Evolutionary conservation across 2,113 vertebrate genomes (phyloP).

Genomic region (Procavia capensis): DNA sequence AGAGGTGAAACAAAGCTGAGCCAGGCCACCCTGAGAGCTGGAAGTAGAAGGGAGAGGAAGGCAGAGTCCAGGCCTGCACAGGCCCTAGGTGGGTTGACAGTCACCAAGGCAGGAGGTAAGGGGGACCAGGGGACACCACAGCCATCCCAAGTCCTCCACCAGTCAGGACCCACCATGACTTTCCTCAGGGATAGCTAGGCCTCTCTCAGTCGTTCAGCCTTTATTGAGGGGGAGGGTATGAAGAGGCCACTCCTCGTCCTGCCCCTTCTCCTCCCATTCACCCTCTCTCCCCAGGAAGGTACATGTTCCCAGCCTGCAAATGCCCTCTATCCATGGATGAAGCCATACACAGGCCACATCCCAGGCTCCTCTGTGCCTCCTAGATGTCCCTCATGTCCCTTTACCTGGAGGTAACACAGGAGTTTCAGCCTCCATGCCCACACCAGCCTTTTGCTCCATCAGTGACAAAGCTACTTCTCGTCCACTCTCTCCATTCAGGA

Average conservation of each 20-base stretch:
- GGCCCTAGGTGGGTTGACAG: neutral
- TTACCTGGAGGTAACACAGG: neutral
- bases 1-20: neutral
- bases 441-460: neutral
- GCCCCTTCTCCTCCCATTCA: too few species aligned
- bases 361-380: neutral
- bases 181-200: neutral
- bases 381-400: too few species aligned
- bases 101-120: neutral
- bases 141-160: neutral
- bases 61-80: too few species aligned
- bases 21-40: neutral
- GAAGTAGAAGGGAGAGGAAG: neutral
- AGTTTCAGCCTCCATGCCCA: neutral
- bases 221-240: too few species aligned
- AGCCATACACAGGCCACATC: too few species aligned
- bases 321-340: neutral
- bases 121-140: neutral
- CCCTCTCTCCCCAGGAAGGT: neutral
- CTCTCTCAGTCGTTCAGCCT: neutral
- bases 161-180: neutral
- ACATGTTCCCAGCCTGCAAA: neutral
- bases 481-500: neutral
- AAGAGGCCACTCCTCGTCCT: neutral
- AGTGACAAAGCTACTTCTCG: neutral